These are phyloP conservation scores for Threskiornis aethiopicus DNA, from an alignment of 2,797 vertebrate genomes.

Conservation along the genomic window DNA sequence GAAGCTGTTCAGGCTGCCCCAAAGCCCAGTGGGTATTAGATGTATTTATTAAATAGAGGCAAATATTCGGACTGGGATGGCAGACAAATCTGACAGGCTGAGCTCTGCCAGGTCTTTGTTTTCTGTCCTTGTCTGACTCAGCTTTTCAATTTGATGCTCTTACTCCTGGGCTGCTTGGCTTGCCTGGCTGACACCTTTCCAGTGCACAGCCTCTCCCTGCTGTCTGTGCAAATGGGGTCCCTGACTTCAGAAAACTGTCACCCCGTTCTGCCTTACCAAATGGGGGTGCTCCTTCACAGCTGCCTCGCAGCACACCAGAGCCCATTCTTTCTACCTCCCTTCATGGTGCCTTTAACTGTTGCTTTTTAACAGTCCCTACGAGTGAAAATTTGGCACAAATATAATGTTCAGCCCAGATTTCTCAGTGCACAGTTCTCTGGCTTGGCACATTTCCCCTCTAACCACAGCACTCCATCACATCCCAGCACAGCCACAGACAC, in stretches of 20 bases:
- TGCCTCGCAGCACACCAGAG: background rate
- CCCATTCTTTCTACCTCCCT: background rate
- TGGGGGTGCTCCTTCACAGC: background rate
- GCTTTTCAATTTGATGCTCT: background rate
- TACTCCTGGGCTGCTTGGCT: background rate
- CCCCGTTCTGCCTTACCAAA: background rate
- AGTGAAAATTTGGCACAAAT: background rate
- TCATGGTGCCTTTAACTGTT: background rate
- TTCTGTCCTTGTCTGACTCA: slow-evolving; percentile 26
- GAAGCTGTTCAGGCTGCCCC: background rate
- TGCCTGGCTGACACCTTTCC: background rate
- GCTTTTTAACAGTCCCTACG: background rate
- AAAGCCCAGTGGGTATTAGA: background rate
- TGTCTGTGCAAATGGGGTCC: background rate
- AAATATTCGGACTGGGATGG: background rate
- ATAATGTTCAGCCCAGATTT: background rate
- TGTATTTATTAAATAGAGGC: slow-evolving; percentile 4
- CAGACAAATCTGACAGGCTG: background rate
- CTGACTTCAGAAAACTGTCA: background rate
- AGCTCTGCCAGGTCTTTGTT: slow-evolving; percentile 24
- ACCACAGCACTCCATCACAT: background rate
- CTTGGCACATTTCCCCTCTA: background rate
- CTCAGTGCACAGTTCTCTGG: background rate
- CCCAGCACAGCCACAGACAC: background rate
- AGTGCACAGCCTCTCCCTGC: background rate